Percentiles rank a stretch among this genome's conserved stretches.
phyloP scores from a whole-genome alignment of 2,113 vertebrate species.

The Saimiri boliviensis region DNA sequence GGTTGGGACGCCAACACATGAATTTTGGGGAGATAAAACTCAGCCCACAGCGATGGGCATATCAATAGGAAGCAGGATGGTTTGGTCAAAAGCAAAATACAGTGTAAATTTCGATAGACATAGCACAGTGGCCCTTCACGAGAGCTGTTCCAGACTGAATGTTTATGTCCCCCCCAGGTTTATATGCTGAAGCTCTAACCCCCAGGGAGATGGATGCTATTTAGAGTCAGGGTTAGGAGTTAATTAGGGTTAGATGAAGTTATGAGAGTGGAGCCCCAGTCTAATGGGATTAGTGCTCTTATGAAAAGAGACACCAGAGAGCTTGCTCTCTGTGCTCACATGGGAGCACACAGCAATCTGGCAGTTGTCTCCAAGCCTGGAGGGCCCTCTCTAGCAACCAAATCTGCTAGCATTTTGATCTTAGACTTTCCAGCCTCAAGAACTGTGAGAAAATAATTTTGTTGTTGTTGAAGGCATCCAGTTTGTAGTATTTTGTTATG shows the following conservation, averaged over 20 bases:
- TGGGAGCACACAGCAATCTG: background rate
- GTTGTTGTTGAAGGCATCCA: background rate
- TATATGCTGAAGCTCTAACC: background rate
- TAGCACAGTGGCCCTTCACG: background rate
- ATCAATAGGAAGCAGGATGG: background rate
- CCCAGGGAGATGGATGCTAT: background rate
- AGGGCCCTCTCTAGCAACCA: background rate
- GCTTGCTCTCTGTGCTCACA: background rate
- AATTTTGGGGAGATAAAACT: background rate
- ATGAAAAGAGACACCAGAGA: background rate
- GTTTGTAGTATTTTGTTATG: too few species aligned
- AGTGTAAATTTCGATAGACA: background rate
- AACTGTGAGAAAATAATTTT: background rate
- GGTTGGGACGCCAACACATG: background rate
- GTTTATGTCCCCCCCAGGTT: background rate
- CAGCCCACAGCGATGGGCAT: background rate
- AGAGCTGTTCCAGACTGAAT: background rate
- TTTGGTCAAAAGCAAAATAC: background rate
- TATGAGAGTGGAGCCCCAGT: background rate
- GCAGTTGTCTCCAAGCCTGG: background rate
- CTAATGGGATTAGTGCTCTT: background rate
- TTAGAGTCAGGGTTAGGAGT: background rate
- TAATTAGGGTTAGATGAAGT: background rate
- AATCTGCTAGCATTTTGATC: background rate
- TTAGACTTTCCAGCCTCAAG: background rate